These are phyloP conservation scores for Delphinapterus leucas DNA, from an alignment of 2,113 vertebrate genomes.

Conservation along the genomic window DNA sequence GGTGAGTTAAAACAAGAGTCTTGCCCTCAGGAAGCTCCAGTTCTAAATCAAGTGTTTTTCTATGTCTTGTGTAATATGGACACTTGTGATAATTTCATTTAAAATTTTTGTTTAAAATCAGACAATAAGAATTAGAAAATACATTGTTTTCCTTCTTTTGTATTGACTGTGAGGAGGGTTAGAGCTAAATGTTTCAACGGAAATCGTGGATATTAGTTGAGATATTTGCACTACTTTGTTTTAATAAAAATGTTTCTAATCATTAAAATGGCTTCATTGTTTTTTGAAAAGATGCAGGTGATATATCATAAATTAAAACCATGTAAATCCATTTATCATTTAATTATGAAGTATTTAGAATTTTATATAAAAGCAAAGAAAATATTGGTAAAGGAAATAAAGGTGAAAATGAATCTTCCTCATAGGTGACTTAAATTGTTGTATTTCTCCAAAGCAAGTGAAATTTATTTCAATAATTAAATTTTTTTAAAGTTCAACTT, in stretches of 20 bases:
- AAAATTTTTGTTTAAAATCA: constrained; percentile 21
- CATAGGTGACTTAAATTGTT: background rate
- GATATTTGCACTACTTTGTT: background rate
- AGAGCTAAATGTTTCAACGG: background rate
- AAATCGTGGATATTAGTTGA: constrained; percentile 1
- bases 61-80: background rate
- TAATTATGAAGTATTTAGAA: constrained; percentile 13
- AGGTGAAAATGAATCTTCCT: background rate
- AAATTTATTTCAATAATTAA: background rate
- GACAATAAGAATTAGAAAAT: background rate
- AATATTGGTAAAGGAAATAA: background rate
- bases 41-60: background rate
- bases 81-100: background rate
- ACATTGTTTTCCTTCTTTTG: background rate
- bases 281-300: constrained; percentile 1
- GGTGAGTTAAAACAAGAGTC: background rate
- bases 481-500: background rate
- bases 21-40: background rate
- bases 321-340: background rate
- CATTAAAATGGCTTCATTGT: background rate
- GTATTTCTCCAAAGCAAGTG: constrained; percentile 9
- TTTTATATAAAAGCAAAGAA: constrained; percentile 27
- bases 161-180: background rate
- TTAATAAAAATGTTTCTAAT: background rate
- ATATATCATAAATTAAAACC: constrained; percentile 18